Evolutionary conservation across 1,140 invertebrate species (phyloP), one percentile per base, ranked within the genome.

Genomic region (Drosophila virilis): DNA sequence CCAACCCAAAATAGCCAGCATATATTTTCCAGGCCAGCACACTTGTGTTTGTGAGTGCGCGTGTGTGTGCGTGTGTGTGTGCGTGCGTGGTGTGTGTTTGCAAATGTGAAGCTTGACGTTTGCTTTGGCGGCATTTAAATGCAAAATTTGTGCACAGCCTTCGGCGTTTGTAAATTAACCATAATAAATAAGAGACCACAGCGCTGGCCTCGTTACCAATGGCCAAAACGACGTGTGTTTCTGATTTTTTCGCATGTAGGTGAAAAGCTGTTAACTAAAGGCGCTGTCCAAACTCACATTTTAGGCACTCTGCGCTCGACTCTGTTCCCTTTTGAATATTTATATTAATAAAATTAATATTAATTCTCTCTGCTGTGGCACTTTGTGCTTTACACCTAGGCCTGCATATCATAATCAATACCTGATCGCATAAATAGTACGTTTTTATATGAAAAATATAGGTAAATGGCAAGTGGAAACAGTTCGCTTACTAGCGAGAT

Each of bases 151-250:
- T 50, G 79, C 33, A 12, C 60, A 83, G 77, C 79, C 84, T 83
- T 88, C 51, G 77, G 77, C 71, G 51, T 74, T 84, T 84, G 85
- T 68, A 89, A 84, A 84, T 89, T 89, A 89, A 89, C 65, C 74
- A 61, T 65, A 78, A 84, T 89, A 89, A 84, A 89, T 80, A 78
- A 80, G 42, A 22, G 52, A 58, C 8, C 37, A 68, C 42, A n/a
- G 13, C 38, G 28, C 52, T 70, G 77, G 50, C 81, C 80, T 84
- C 57, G 57, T 68, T 66, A 42, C 28, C 13, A 65, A 9, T 12
- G 42, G 42, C 40, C 60, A 52, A 33, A 32, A 50, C 46, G 13
- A 51, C 35, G 12, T 51, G 17, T 73, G 33, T 6, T 55, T 12
- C 51, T 40, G 38, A 9, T 9, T 9, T 40, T 28, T 28, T 28